These are phyloP conservation scores for Myrmophylax atrothorax DNA, from an alignment of 2,113 vertebrate species.

Conservation along the genomic window DNA sequence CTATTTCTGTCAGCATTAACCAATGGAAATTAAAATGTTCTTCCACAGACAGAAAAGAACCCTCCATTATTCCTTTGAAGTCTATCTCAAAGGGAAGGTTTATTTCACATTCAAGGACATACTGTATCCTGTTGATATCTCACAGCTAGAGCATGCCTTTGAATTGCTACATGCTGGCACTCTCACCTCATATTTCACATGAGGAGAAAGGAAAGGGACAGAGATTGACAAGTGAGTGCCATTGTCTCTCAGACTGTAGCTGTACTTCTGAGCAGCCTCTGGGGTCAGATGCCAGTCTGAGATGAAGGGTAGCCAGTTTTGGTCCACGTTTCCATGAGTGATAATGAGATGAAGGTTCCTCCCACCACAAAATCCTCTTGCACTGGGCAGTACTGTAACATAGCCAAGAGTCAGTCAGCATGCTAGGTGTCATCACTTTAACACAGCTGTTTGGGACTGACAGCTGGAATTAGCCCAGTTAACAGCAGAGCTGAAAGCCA, in stretches of 20 bases:
- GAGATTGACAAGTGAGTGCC: slow-evolving; percentile 44
- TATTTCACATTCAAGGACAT: not conserved
- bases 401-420: not conserved
- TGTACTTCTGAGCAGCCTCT: not conserved
- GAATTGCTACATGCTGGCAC: not conserved
- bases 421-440: not conserved
- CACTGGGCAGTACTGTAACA: slow-evolving; percentile 31
- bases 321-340: slow-evolving; percentile 46
- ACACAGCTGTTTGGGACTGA: not conserved
- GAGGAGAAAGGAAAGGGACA: slow-evolving; percentile 41
- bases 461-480: not conserved
- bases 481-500: not conserved
- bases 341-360: slow-evolving; percentile 30
- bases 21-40: not conserved
- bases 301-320: slow-evolving; percentile 62
- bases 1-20: not conserved
- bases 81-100: not conserved
- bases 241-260: slow-evolving; percentile 32
- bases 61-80: not conserved
- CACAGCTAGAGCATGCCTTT: not conserved
- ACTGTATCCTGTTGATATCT: not conserved
- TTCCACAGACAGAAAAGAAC: not conserved
- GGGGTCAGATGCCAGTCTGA: slow-evolving; percentile 5
- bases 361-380: slow-evolving; percentile 35
- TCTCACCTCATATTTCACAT: slow-evolving; percentile 59